Percentiles rank a stretch among this genome's conserved stretches.
Conservation (phyloP, 37 sponge, comb jelly and placozoan genomes). For the Amphimedon queenslandica region DNA sequence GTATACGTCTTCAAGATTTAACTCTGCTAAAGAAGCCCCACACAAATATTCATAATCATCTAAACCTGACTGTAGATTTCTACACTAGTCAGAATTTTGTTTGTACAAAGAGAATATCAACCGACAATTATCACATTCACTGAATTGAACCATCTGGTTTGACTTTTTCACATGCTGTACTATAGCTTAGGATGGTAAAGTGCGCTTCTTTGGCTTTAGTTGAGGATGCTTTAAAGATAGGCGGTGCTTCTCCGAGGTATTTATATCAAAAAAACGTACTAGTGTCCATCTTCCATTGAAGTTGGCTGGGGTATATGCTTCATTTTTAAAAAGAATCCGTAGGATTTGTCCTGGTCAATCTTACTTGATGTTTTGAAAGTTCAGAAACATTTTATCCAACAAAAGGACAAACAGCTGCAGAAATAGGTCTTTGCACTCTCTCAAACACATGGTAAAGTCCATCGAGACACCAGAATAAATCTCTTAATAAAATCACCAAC, state of each 20-base stretch:
- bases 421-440: no score
- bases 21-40: constrained; percentile 22
- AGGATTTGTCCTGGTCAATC: no score
- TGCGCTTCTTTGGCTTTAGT: neutral
- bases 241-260: constrained; percentile 22
- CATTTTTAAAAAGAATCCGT: no score
- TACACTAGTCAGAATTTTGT: neutral
- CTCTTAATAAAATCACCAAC: no score
- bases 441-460: no score
- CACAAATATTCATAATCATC: constrained; percentile 26
- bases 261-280: constrained; percentile 3
- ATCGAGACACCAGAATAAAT: no score
- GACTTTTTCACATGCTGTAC: constrained; percentile 42
- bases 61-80: constrained; percentile 17
- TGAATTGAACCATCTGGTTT: constrained; percentile 32
- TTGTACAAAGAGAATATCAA: constrained; percentile 31
- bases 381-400: no score
- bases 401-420: no score
- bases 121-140: constrained; percentile 33
- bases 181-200: constrained; percentile 32
- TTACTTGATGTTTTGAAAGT: no score
- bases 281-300: constrained; percentile 36
- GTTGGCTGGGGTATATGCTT: no score
- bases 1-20: neutral
- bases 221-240: neutral